Conservation (phyloP, 2,888 invertebrate species). For the Harmothoe impar region DNA sequence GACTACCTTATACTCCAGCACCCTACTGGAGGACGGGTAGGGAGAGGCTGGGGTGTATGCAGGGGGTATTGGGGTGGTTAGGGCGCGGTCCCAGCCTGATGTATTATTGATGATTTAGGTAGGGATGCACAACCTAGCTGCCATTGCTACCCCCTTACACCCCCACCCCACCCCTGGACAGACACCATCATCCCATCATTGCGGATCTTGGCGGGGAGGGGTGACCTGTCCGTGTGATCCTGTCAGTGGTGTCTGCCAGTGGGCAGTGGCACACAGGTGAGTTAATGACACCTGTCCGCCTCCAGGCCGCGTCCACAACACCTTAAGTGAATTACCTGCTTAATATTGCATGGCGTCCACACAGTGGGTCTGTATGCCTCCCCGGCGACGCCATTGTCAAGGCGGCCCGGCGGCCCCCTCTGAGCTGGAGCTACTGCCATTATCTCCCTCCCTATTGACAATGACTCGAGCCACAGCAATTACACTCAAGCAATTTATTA, state of each 20-base stretch:
- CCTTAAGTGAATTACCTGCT: slow-evolving; percentile 58
- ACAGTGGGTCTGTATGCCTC: not conserved
- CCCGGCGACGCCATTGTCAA: slow-evolving; percentile 5
- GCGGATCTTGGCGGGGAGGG: not conserved
- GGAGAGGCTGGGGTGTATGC: not conserved
- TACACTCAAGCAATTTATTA: slow-evolving; percentile 63
- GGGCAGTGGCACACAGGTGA: slow-evolving; percentile 53
- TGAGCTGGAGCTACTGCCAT: slow-evolving; percentile 12
- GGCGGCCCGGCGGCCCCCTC: not conserved
- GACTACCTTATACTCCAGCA: slow-evolving; percentile 5
- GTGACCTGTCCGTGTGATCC: not conserved
- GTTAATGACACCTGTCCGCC: slow-evolving; percentile 52
- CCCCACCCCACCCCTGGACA: not conserved
- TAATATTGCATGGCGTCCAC: slow-evolving; percentile 48
- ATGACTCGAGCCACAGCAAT: slow-evolving; percentile 58
- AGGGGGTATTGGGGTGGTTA: no score
- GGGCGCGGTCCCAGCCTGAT: not conserved
- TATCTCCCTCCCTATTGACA: slow-evolving; percentile 58
- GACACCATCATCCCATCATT: not conserved
- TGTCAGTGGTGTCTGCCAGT: slow-evolving; percentile 24
- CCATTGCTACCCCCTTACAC: not conserved
- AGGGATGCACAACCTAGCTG: not conserved
- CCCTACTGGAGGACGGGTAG: not conserved
- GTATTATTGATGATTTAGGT: slow-evolving; percentile 22
- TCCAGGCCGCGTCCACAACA: slow-evolving; percentile 32